Base-by-base conservation (phyloP, 2,888 invertebrate genomes). In the Hydroisotoma schaefferi region DNA sequence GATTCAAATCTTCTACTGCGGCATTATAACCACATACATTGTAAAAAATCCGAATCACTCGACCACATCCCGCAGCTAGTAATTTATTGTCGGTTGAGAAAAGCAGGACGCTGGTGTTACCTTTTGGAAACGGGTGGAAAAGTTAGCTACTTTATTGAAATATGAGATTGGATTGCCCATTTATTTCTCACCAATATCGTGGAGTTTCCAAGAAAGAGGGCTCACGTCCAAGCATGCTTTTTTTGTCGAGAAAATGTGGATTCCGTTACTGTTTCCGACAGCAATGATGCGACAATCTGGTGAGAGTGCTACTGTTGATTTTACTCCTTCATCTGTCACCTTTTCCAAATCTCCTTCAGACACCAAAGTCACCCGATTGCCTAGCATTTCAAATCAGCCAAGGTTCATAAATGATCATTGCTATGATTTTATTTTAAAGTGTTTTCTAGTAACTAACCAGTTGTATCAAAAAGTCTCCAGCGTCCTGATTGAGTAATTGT, bases 401-500 rank as follows among this genome's bases (percentile, higher is more conserved):
- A n/a, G n/a, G n/a, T n/a, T n/a, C 5, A 8, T 40, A 40, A 40
- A 20, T 15, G 33, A 10, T 27, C 26, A 15, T 12, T 8, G 49
- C n/a, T 44, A 20, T 44, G 27, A 57, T 15, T 15, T 40, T 20
- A 48, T 48, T 25, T 33, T 6, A 33, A 37, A 25, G 10, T 22
- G 28, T 33, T 15, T 37, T 23, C 15, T 38, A 25, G n/a, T 26
- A 51, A 52, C 12, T 28, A 29, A 89, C 89, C 85, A 78, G 90
- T 88, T 55, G 88, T 90, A 76, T 93, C 84, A 80, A 86, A 93
- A 59, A 90, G 79, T 75, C 86, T 87, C 88, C 90, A 93, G 63
- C 87, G 87, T 73, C 89, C 88, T 79, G 92, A 91, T 79, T 89
- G 90, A 25, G 90, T 90, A 65, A 90, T 85, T 1, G 90, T 87